Percentiles rank a stretch among this genome's conserved stretches.
phyloP scores from a whole-genome alignment of 2,113 vertebrate genomes.

The Xiphias gladius region DNA sequence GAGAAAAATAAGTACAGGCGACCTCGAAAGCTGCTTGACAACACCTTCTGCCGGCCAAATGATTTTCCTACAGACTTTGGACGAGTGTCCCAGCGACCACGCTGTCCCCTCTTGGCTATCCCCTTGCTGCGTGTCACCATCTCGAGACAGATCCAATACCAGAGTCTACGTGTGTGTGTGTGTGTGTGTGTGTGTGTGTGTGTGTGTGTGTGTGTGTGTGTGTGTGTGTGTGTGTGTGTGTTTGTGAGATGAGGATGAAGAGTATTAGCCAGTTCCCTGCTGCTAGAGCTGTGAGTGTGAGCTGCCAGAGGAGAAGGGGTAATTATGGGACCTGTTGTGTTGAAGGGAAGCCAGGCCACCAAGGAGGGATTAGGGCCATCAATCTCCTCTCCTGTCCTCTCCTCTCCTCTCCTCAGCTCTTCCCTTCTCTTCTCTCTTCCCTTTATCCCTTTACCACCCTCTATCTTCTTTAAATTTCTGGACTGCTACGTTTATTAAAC shows the following conservation, averaged over 20 bases:
- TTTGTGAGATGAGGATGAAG: constrained; percentile 85
- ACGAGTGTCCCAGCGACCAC: constrained; percentile 58
- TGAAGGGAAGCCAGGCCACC: constrained; percentile 92
- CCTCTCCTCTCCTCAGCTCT: background rate
- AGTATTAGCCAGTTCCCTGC: constrained; percentile 94
- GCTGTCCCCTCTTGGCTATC: constrained; percentile 68
- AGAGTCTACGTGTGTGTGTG: constrained; percentile 54
- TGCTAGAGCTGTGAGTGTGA: constrained; percentile 88
- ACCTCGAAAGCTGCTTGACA: constrained; percentile 55
- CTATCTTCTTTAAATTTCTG: constrained; percentile 28
- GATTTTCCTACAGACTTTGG: constrained; percentile 60
- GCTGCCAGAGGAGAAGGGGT: constrained; percentile 93
- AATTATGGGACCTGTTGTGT: constrained; percentile 96
- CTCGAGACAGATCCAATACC: constrained; percentile 70
- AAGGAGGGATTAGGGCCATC: constrained; percentile 91
- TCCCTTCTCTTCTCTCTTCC: background rate
- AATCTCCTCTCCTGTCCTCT: constrained; percentile 77
- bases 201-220: constrained; percentile 49
- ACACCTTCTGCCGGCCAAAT: constrained; percentile 60
- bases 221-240: constrained; percentile 54
- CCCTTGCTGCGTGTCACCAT: constrained; percentile 70
- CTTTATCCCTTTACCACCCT: constrained; percentile 6
- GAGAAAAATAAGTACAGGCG: constrained; percentile 40
- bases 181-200: constrained; percentile 57
- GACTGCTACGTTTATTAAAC: background rate